Evolutionary conservation across 2,888 invertebrate genomes (phyloP), one percentile per base, ranked within the genome.

Genomic region (Epirrhoe tristata): DNA sequence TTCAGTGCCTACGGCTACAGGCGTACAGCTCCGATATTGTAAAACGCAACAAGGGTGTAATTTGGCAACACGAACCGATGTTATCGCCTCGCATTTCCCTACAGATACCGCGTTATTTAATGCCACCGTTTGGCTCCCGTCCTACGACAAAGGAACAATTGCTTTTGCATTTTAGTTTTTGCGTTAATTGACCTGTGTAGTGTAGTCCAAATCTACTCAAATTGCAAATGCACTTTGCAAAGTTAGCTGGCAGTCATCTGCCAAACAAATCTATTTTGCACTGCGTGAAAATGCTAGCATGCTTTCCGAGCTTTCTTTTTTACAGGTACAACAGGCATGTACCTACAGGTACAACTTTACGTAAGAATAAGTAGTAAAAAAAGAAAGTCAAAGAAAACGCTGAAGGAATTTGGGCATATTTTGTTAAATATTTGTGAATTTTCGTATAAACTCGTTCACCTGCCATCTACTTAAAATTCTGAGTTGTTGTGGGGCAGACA

Each of bases 51-150:
- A 82, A 85, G 87, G 88, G 90, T 88, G 86, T 90, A 90, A 91
- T 92, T 93, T 91, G 91, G 91, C 92, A 90, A 80, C 89, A 85
- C 83, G 81, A 79, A 74, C 80, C 81, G 90, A 92, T 90, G 87
- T 76, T 92, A 91, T 92, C 90, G 80, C 82, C 67, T 76, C 82
- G 81, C 84, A 84, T 87, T 88, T 87, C 87, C 87, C 89, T 86
- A 83, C 90, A 89, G 92, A 92, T 89, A 92, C 78, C 79, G 76
- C 76, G 86, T 90, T 88, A 90, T 91, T 91, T 91, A 91, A 90
- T 88, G 84, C 84, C 78, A 79, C 84, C 81, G 85, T 89, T 91
- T 90, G 90, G 91, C 89, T 84, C 80, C 73, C 72, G 73, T 77
- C 74, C 79, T 79, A 77, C 76, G 77, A 80, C 80, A 81, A 82